phyloP scores from a whole-genome alignment of 64 coral and sea anemone species.

The Pocillopora verrucosa region DNA sequence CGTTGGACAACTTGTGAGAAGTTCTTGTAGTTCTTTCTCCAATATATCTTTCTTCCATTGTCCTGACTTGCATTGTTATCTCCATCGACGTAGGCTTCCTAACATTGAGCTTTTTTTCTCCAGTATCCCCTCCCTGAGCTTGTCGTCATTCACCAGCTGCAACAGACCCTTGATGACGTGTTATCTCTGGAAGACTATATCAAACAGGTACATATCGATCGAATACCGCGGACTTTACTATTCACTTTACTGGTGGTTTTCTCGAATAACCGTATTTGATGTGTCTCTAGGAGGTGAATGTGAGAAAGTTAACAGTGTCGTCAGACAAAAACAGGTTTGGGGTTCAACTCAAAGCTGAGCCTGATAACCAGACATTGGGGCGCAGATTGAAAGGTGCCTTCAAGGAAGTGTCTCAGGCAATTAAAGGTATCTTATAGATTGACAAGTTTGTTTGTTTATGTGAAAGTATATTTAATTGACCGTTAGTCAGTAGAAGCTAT shows the following conservation, averaged over 20 bases:
- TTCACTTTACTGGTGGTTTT: neutral
- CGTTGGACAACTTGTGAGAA: no score
- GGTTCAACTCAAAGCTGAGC: constrained; percentile 76
- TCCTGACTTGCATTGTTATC: no score
- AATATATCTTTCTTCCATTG: no score
- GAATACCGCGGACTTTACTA: neutral
- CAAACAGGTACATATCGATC: constrained; percentile 45
- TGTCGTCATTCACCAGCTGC: constrained; percentile 91
- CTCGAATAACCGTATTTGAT: neutral
- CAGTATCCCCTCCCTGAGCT: constrained; percentile 95
- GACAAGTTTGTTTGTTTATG: neutral
- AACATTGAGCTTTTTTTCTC: neutral
- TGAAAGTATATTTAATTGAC: neutral
- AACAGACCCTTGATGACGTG: constrained; percentile 88
- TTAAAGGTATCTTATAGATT: constrained; percentile 63
- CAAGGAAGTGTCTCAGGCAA: constrained; percentile 85
- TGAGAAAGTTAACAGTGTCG: constrained; percentile 85
- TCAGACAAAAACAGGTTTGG: constrained; percentile 97
- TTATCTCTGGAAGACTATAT: constrained; percentile 81
- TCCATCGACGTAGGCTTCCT: neutral
- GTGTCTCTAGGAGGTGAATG: constrained; percentile 84
- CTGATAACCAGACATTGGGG: constrained; percentile 86
- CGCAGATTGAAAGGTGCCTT: constrained; percentile 85
- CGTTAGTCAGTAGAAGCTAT: neutral
- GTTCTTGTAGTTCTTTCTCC: no score